Base-by-base conservation (phyloP, 2,113 vertebrate species). In the Mormyrus iriodes region DNA sequence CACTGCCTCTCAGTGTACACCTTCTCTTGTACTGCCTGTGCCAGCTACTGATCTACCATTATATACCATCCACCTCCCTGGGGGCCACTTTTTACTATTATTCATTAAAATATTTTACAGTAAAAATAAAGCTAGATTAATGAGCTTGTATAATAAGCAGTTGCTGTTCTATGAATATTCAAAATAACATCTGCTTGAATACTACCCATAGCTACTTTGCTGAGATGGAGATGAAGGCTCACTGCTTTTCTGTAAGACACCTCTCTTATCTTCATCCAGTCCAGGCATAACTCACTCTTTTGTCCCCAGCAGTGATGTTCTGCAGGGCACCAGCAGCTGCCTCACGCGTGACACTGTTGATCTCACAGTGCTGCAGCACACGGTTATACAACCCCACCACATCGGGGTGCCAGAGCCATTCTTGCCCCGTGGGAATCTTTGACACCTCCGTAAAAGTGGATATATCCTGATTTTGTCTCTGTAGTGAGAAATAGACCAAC, bases 381-480 rank as follows among this genome's bases (percentile, higher is more conserved):
- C 91, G 91, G 91, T 97, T 98, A 93, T 99, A 99, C 35, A 98
- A 91, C 9, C 91, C 94, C 90, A 99, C 96, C 0, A 98, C 96
- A 90, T 97, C 96, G 0, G 98, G 98, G 93, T 98, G 98, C 98
- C 98, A 99, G 82, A 99, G 95, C 97, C 97, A 98, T 94, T 99
- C 98, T 1, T 97, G 95, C 24, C 97, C 98, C 89, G 96, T 97
- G 24, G 98, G 98, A 88, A 97, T 96, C 91, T 96, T 96, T 4
- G 97, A 93, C 24, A 98, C 96, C 91, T 99, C 97, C 0, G 97
- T 94, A 88, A 99, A 96, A 46, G 96, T 96, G 90, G 96, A 94
- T 0, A 97, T 92, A 31, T 97, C 97, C 0, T 97, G 96, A 0
- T 96, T 96, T 88, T 92, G 92, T 90, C 97, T 95, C 91, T 94